These are phyloP conservation scores for Hanleya hanleyi DNA, from an alignment of 2,888 invertebrate species.

Conservation along the genomic window DNA sequence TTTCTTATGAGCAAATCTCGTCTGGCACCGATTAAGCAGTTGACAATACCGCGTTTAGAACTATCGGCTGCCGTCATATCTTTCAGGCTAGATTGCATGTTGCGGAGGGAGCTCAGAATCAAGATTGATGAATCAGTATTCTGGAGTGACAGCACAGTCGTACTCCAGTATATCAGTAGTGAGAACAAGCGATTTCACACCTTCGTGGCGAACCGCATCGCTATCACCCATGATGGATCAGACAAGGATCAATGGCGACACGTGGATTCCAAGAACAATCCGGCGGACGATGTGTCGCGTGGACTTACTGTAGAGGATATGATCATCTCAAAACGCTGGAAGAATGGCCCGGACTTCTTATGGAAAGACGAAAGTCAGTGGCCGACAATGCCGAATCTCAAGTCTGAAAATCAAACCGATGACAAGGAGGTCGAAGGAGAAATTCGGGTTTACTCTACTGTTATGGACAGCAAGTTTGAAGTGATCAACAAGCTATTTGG, in stretches of 20 bases:
- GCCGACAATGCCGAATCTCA: slow-evolving; percentile 11
- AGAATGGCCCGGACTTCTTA: slow-evolving; percentile 17
- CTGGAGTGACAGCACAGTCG: slow-evolving; percentile 9
- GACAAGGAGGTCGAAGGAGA: no score
- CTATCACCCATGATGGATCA: not conserved
- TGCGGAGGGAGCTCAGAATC: not conserved
- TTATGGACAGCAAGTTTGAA: not conserved
- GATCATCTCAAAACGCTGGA: slow-evolving; percentile 5
- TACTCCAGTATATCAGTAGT: slow-evolving; percentile 4
- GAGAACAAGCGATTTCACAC: slow-evolving; percentile 9
- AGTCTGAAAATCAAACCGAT: no score
- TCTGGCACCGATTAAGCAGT: slow-evolving; percentile 12
- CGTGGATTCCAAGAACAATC: not conserved
- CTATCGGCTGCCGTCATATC: slow-evolving; percentile 13
- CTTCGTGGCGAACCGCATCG: slow-evolving; percentile 16
- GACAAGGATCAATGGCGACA: slow-evolving; percentile 6
- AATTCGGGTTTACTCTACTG: no score
- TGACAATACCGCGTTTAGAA: slow-evolving; percentile 17
- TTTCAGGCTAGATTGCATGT: not conserved
- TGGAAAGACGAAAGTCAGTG: slow-evolving; percentile 8
- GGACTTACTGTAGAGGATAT: slow-evolving; percentile 9
- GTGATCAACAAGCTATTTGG: no score
- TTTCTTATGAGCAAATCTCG: slow-evolving; percentile 11
- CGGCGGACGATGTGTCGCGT: slow-evolving; percentile 5
- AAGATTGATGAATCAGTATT: slow-evolving; percentile 4